phyloP scores from a whole-genome alignment of 2,113 vertebrate species.

The Periophthalmus modestus region DNA sequence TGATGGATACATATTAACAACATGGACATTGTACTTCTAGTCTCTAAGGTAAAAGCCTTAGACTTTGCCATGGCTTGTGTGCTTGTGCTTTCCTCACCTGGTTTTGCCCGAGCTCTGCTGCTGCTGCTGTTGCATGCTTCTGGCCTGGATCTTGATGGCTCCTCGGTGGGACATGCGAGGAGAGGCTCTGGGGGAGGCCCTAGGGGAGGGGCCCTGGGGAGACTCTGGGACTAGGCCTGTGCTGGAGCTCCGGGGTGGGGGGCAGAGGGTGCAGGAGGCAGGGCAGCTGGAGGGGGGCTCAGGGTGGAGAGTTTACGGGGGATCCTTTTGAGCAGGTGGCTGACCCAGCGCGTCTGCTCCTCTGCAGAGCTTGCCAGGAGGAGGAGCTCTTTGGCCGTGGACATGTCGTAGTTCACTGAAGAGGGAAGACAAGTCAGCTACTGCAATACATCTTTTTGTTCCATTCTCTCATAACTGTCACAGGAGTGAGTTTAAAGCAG shows the following conservation, averaged over 20 bases:
- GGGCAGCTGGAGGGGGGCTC: constrained; percentile 73
- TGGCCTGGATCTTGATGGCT: constrained; percentile 72
- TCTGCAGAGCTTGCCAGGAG: constrained; percentile 87
- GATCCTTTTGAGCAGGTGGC: constrained; percentile 91
- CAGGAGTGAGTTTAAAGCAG: not conserved
- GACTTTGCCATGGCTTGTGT: not conserved
- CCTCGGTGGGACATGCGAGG: constrained; percentile 80
- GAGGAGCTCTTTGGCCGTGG: constrained; percentile 92
- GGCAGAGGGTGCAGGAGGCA: constrained; percentile 60
- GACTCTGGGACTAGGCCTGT: constrained; percentile 33
- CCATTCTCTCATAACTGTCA: not conserved
- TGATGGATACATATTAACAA: not conserved
- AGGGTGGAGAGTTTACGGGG: constrained; percentile 86
- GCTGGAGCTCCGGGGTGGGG: not conserved
- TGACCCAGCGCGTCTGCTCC: constrained; percentile 96
- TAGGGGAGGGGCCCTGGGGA: constrained; percentile 79
- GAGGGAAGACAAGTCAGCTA: not conserved
- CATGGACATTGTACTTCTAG: not conserved
- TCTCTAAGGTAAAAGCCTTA: not conserved
- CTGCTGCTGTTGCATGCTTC: constrained; percentile 24
- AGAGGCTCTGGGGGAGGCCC: not conserved
- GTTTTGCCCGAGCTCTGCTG: constrained; percentile 54
- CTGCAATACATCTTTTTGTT: constrained; percentile 17
- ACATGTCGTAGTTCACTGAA: constrained; percentile 95
- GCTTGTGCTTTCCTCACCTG: constrained; percentile 58